Conservation (phyloP, 2,888 invertebrate genomes). For the Nezara viridula region DNA sequence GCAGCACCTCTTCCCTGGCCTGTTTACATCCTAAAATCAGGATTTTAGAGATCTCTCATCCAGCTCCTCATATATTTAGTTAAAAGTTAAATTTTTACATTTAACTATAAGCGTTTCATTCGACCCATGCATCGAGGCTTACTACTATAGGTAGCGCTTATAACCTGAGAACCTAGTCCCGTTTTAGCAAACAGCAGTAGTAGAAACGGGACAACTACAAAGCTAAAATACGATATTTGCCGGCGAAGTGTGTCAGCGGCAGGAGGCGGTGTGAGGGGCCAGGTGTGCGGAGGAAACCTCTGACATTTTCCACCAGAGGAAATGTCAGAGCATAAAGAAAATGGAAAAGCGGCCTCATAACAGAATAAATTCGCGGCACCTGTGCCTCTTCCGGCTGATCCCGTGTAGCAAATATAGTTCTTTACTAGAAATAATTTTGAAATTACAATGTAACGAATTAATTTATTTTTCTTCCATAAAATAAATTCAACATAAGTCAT, state of each 20-base stretch:
- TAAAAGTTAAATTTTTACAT: no score
- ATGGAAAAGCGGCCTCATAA: constrained; percentile 16
- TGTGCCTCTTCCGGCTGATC: not conserved
- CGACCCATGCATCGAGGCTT: no score
- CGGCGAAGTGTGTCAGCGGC: not conserved
- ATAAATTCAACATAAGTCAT: no score
- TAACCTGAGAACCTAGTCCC: not conserved
- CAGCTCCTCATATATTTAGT: no score
- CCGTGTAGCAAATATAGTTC: not conserved
- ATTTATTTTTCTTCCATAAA: no score
- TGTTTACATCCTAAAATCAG: no score
- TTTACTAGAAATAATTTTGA: not conserved
- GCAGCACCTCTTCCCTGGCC: no score
- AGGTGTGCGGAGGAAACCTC: not conserved
- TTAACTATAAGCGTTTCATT: no score
- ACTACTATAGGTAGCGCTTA: not conserved
- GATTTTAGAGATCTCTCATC: no score
- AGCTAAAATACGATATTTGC: constrained; percentile 10
- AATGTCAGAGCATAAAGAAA: constrained; percentile 14
- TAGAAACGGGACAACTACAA: not conserved
- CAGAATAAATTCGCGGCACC: not conserved
- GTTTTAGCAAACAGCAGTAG: not conserved
- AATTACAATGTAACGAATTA: no score
- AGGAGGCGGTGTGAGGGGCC: not conserved
- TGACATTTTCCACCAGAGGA: not conserved